Base-by-base conservation (phyloP, 2,797 vertebrate species). In the Argyrosomus regius region DNA sequence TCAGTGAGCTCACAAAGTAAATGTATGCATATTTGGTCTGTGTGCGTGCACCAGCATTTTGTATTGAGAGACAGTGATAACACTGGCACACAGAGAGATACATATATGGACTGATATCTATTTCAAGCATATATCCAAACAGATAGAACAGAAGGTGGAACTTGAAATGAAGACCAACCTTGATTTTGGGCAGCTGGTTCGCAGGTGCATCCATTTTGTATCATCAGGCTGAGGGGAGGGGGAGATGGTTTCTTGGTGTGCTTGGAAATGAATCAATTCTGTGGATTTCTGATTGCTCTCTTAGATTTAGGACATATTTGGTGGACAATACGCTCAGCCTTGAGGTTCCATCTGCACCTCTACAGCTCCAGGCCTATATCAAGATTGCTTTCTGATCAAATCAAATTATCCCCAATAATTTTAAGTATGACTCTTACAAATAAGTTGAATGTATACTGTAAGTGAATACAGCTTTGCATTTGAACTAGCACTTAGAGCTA, bases 161-260 rank as follows among this genome's bases (percentile, higher is more conserved):
- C 20, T 13, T 71, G 31, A 63, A 68, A 63, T 48, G 26, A 79
- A 58, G 70, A 82, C 76, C 48, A 63, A 63, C 48, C 68, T 82
- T 73, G 31, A 70, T 72, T 76, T 70, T 57, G 76, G 69, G 56
- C 50, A 82, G 65, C 66, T 80, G 80, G 61, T 80, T 64, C 58
- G 60, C 82, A 84, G 79, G 82, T 87, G 66, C 72, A 77, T 80
- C 46, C 60, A 70, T 78, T 83, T 82, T 72, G 52, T 71, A 71
- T 78, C 41, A 75, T 85, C 75, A 83, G 68, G 28, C 39, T 52
- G 17, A 57, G 68, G 50, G 56, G 48, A 35, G 53, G 14, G 3
- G 14, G 13, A 5, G 43, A 3, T 28, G 43, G 43, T 45, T 45
- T 13, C 12, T 12, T 45, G 43, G 43, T 45, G 43, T 80, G 53